phyloP scores from a whole-genome alignment of 2,888 invertebrate species.

The Phytoseiulus persimilis region DNA sequence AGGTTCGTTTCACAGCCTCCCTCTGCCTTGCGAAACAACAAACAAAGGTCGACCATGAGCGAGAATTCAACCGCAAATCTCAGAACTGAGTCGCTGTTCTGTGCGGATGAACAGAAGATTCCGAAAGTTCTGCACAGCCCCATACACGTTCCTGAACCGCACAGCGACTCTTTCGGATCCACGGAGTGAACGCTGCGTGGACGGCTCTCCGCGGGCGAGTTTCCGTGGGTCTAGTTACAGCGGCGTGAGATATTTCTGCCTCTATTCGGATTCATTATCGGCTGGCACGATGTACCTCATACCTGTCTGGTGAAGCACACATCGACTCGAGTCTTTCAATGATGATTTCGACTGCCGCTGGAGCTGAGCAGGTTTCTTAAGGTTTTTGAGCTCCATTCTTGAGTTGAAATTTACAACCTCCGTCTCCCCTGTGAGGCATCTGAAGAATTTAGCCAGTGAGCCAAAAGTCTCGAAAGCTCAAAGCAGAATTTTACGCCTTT shows the following conservation, averaged over 20 bases:
- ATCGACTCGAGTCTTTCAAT: not conserved
- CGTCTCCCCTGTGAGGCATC: not conserved
- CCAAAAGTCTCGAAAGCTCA: not conserved
- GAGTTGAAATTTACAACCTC: not conserved
- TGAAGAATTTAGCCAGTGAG: not conserved
- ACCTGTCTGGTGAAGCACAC: not conserved
- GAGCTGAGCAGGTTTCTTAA: not conserved
- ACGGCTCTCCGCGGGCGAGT: too few relatives aligned
- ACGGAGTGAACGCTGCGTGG: too few relatives aligned
- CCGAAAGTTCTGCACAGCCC: too few relatives aligned
- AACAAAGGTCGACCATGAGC: not conserved
- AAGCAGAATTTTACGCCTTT: slow-evolving; percentile 35
- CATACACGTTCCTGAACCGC: too few relatives aligned
- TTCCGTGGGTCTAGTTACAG: too few relatives aligned
- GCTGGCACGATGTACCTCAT: too few relatives aligned
- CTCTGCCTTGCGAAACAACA: not conserved
- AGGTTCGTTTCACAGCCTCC: not conserved
- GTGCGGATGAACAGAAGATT: not conserved
- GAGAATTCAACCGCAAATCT: not conserved
- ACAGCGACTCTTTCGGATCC: too few relatives aligned
- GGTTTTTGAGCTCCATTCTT: not conserved
- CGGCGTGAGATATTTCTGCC: too few relatives aligned
- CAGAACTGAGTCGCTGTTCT: not conserved
- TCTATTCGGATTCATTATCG: too few relatives aligned
- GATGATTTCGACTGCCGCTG: not conserved